phyloP scores from a whole-genome alignment of 1,140 invertebrate genomes.

The Dolichoris vasculosae region DNA sequence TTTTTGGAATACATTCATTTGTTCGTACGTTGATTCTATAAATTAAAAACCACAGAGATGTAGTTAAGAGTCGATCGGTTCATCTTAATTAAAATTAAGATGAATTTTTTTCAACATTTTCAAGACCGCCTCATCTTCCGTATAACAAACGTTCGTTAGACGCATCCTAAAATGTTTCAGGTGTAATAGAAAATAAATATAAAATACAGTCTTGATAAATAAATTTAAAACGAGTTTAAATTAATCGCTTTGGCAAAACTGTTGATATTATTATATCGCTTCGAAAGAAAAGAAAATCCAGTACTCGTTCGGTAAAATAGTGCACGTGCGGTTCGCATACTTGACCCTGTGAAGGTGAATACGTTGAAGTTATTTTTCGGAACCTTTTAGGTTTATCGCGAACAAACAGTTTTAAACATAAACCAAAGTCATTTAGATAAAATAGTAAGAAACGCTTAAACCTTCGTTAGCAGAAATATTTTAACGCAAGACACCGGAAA shows the following conservation, averaged over 20 bases:
- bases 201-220: too few species aligned
- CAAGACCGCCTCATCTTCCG: too few species aligned
- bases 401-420: neutral
- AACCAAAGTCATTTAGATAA: neutral
- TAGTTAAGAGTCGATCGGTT: too few species aligned
- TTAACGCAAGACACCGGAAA: neutral
- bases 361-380: neutral
- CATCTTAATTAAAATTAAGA: too few species aligned
- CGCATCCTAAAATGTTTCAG: too few species aligned
- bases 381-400: neutral
- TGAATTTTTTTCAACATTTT: too few species aligned
- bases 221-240: neutral
- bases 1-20: too few species aligned
- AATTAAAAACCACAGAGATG: too few species aligned
- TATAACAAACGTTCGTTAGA: too few species aligned
- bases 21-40: too few species aligned
- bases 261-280: neutral
- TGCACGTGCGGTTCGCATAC: neutral
- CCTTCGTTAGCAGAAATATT: neutral
- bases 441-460: neutral
- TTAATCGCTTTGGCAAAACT: neutral
- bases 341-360: neutral
- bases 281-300: neutral
- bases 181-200: too few species aligned
- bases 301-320: neutral